A percentile compares a stretch with the other conserved stretches of the same genome.
phyloP scores from a whole-genome alignment of 2,888 invertebrate genomes.

The Agrotis exclamationis region DNA sequence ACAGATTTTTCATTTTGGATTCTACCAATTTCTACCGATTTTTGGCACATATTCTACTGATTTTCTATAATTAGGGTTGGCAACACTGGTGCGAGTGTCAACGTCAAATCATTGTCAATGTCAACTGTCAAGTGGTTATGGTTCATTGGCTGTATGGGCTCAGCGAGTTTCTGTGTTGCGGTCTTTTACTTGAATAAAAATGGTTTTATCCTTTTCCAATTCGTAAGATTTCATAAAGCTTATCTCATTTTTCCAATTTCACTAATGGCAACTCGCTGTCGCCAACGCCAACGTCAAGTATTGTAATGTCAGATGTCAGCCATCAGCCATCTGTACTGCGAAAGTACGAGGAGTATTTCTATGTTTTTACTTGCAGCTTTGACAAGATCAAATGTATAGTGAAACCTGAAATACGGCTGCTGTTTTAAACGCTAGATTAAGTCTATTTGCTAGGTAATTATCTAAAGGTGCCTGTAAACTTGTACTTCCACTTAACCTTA shows the following conservation, averaged over 20 bases:
- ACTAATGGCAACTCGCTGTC: neutral
- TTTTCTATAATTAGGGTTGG: too few species aligned
- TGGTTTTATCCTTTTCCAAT: conserved; percentile 10
- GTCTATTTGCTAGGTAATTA: conserved; percentile 11
- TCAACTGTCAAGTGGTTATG: neutral
- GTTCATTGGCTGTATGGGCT: too few species aligned
- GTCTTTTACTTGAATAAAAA: neutral
- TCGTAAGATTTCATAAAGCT: neutral
- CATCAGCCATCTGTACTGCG: conserved; percentile 32
- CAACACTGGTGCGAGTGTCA: too few species aligned
- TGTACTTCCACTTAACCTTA: conserved; percentile 46
- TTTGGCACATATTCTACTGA: too few species aligned
- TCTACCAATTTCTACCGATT: too few species aligned
- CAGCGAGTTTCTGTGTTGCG: neutral
- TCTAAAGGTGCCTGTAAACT: neutral
- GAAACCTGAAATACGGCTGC: conserved; percentile 2
- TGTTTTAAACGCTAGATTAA: neutral
- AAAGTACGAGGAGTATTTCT: conserved; percentile 20
- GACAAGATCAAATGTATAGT: neutral
- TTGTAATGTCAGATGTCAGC: neutral
- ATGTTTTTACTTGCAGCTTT: conserved; percentile 17
- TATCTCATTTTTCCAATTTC: neutral
- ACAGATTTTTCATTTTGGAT: too few species aligned
- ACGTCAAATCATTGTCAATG: neutral
- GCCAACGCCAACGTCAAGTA: conserved; percentile 9